Evolutionary conservation across 1,140 invertebrate species (phyloP).

Genomic region (Hylaeus volcanicus): DNA sequence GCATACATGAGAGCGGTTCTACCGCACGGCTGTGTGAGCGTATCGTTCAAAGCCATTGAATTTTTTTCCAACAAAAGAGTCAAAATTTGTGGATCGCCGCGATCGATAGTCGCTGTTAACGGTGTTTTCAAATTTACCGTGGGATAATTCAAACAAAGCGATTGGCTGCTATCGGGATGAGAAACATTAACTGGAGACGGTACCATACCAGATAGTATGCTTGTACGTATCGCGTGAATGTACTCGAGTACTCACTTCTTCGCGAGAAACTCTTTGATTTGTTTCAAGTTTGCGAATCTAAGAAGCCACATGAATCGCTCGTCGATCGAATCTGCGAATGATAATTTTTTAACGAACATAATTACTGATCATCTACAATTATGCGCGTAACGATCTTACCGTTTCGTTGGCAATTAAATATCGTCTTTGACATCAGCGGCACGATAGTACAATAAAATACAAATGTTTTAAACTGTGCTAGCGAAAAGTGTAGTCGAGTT

Average conservation of each 20-base stretch:
- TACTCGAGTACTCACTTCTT: conserved; percentile 36
- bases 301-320: conserved; percentile 58
- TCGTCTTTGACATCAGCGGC: not conserved
- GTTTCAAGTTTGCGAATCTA: conserved; percentile 37
- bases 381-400: not conserved
- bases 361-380: not conserved
- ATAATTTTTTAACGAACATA: not conserved
- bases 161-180: conserved; percentile 24
- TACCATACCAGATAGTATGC: too few relatives aligned
- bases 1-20: conserved; percentile 64
- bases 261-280: conserved; percentile 44
- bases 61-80: conserved; percentile 46
- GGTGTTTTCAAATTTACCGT: conserved; percentile 70
- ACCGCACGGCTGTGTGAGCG: conserved; percentile 52
- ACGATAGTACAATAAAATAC: not conserved
- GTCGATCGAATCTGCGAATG: conserved; percentile 23
- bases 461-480: not conserved
- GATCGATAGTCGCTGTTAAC: conserved; percentile 74
- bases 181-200: not conserved
- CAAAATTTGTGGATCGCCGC: conserved; percentile 72
- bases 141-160: conserved; percentile 58
- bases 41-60: conserved; percentile 37
- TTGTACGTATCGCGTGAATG: too few relatives aligned
- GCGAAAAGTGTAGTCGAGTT: not conserved
- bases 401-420: not conserved